Percentiles rank a stretch among this genome's conserved stretches.
phyloP scores from a whole-genome alignment of 2,888 invertebrate genomes.

The Lutraria lutraria region DNA sequence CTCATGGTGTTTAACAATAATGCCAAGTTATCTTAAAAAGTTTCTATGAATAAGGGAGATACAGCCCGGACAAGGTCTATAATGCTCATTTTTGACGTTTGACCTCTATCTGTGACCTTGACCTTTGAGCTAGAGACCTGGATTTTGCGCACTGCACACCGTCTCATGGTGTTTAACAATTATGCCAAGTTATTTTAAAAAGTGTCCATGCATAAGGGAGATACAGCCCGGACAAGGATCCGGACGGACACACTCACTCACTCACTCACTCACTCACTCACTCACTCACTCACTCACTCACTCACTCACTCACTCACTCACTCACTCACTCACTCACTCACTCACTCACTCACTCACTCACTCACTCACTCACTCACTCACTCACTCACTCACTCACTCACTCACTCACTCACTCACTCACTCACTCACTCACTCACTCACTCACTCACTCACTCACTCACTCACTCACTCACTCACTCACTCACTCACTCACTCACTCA shows the following conservation, averaged over 20 bases:
- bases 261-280: neutral
- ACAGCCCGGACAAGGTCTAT: too few relatives aligned
- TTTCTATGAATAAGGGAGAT: too few relatives aligned
- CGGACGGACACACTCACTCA: neutral
- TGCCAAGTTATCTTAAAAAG: too few relatives aligned
- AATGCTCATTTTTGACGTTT: too few relatives aligned
- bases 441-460: constrained; percentile 1
- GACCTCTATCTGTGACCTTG: too few relatives aligned
- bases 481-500: constrained; percentile 4
- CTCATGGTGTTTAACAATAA: too few relatives aligned
- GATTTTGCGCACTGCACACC: too few relatives aligned
- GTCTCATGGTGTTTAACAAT: too few relatives aligned
- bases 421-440: constrained; percentile 1
- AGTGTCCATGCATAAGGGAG: too few relatives aligned
- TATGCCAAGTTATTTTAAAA: too few relatives aligned
- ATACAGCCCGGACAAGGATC: too few relatives aligned
- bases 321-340: neutral
- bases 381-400: neutral
- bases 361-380: neutral
- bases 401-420: constrained; percentile 1
- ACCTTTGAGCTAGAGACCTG: too few relatives aligned
- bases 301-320: neutral
- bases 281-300: neutral
- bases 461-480: constrained; percentile 1
- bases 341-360: neutral